Conservation (phyloP, 2,888 invertebrate species). For the Lithophane ornitopus region DNA sequence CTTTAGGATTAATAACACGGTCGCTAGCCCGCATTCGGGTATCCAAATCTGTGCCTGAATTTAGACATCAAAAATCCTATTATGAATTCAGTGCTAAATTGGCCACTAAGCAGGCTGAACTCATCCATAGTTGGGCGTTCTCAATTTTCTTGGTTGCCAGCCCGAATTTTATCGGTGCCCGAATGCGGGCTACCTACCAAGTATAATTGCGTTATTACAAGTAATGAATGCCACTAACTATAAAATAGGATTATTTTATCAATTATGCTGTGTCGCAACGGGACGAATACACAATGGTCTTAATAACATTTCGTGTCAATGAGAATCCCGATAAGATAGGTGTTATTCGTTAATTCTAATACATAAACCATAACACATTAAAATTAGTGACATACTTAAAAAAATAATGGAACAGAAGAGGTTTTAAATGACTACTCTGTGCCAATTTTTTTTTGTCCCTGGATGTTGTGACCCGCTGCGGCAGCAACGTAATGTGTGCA, state of each 20-base stretch:
- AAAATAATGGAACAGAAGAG: neutral
- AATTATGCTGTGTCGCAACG: slow-evolving; percentile 12
- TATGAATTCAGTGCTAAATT: neutral
- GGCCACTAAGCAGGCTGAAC: neutral
- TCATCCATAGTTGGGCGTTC: neutral
- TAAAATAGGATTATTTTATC: slow-evolving; percentile 13
- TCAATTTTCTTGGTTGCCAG: neutral
- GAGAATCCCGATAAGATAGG: neutral
- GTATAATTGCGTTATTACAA: neutral
- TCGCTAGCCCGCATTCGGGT: neutral
- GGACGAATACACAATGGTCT: neutral
- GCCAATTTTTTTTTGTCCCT: neutral
- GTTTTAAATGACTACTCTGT: neutral
- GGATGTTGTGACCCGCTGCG: slow-evolving; percentile 7
- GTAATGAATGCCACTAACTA: slow-evolving; percentile 17
- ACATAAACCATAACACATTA: neutral
- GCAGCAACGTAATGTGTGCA: slow-evolving; percentile 7
- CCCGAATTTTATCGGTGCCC: neutral
- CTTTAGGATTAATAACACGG: neutral
- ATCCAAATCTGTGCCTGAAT: neutral
- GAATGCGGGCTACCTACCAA: slow-evolving; percentile 1
- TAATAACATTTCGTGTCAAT: neutral
- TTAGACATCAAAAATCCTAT: too few species aligned
- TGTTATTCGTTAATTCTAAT: too few species aligned
- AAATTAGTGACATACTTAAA: neutral